phyloP scores from a whole-genome alignment of 2,797 vertebrate genomes.

The Catamblyrhynchus diadema region DNA sequence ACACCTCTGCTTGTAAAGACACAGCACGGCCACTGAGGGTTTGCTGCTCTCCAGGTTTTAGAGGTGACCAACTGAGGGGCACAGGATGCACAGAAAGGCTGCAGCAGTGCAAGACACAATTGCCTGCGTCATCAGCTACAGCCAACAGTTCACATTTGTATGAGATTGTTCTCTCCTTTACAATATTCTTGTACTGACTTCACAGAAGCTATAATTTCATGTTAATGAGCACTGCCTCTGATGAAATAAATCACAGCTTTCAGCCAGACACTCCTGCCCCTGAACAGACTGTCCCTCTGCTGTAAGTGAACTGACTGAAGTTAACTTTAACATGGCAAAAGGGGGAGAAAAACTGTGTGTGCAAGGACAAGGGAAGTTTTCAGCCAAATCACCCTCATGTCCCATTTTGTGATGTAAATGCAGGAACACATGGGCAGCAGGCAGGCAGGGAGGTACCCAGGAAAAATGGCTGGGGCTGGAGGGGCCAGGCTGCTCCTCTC shows the following conservation, averaged over 20 bases:
- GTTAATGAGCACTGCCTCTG: not conserved
- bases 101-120: not conserved
- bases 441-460: not conserved
- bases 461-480: not conserved
- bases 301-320: not conserved
- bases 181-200: not conserved
- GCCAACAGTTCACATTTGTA: not conserved
- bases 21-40: not conserved
- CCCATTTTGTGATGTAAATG: accelerated
- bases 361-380: not conserved
- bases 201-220: not conserved
- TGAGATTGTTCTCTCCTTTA: not conserved
- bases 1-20: not conserved
- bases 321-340: not conserved
- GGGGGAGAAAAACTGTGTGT: accelerated
- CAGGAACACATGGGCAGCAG: not conserved
- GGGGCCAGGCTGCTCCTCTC: not conserved
- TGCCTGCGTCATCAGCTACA: not conserved
- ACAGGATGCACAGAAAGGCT: not conserved
- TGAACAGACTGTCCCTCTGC: not conserved
- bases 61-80: not conserved
- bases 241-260: not conserved
- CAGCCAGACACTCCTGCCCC: not conserved
- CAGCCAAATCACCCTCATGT: not conserved
- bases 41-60: not conserved